Conservation (phyloP, 2,113 vertebrate species). For the Menura novaehollandiae region DNA sequence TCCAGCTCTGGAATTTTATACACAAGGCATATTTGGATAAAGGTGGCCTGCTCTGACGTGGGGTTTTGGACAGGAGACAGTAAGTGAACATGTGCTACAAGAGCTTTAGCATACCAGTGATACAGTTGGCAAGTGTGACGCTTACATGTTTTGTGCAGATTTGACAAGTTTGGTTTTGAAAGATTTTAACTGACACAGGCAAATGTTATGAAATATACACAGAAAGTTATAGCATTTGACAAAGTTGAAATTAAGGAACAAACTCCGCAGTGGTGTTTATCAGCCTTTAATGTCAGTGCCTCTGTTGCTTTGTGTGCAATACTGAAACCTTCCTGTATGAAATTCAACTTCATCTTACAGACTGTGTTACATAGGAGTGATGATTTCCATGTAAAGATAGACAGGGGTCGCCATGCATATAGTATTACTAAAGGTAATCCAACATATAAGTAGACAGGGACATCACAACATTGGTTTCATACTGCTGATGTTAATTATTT, state of each 20-base stretch:
- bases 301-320: neutral
- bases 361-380: neutral
- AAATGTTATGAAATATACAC: neutral
- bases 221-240: neutral
- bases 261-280: neutral
- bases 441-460: neutral
- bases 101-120: neutral
- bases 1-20: neutral
- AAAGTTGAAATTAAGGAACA: neutral
- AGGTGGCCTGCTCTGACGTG: neutral
- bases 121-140: neutral
- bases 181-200: neutral
- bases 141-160: neutral
- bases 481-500: slow-evolving; percentile 43
- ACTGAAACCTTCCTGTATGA: neutral
- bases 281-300: neutral
- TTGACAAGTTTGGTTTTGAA: neutral
- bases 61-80: neutral
- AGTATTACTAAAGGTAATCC: neutral
- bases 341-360: neutral
- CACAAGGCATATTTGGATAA: neutral
- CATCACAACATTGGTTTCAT: slow-evolving; percentile 5
- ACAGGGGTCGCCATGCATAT: neutral
- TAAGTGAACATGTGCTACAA: neutral
- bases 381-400: neutral